These are phyloP conservation scores for Ypsolopha sequella DNA, from an alignment of 2,888 invertebrate species.

Conservation along the genomic window DNA sequence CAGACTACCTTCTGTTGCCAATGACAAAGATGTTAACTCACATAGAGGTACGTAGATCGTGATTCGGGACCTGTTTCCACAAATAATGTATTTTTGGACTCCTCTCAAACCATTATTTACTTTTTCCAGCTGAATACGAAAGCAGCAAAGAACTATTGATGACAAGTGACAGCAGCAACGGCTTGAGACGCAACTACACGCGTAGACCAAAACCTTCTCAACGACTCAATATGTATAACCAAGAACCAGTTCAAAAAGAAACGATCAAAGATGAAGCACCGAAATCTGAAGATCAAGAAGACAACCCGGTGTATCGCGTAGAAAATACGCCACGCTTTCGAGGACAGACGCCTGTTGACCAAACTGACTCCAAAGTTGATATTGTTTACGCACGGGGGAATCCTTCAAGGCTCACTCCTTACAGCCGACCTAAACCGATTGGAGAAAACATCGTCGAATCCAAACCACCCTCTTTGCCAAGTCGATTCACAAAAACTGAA, in stretches of 20 bases:
- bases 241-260: conserved; percentile 15
- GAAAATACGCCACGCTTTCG: conserved; percentile 4
- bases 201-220: conserved; percentile 39
- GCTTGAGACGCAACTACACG: conserved; percentile 43
- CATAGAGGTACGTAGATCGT: no score
- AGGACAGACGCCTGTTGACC: neutral
- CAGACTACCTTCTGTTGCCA: conserved; percentile 14
- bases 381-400: neutral
- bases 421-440: neutral
- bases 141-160: conserved; percentile 73
- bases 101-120: neutral
- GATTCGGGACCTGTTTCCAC: no score
- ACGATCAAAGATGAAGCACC: neutral
- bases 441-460: no score
- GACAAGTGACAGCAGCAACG: conserved; percentile 66
- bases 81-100: no score
- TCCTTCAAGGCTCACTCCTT: neutral
- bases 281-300: neutral
- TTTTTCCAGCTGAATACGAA: conserved; percentile 59
- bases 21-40: no score
- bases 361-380: neutral
- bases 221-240: conserved; percentile 37
- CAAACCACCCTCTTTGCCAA: no score
- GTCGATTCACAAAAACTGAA: neutral
- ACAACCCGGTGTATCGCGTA: neutral